Base-by-base conservation (phyloP, 1,140 invertebrate genomes). In the Plutomurus gul region DNA sequence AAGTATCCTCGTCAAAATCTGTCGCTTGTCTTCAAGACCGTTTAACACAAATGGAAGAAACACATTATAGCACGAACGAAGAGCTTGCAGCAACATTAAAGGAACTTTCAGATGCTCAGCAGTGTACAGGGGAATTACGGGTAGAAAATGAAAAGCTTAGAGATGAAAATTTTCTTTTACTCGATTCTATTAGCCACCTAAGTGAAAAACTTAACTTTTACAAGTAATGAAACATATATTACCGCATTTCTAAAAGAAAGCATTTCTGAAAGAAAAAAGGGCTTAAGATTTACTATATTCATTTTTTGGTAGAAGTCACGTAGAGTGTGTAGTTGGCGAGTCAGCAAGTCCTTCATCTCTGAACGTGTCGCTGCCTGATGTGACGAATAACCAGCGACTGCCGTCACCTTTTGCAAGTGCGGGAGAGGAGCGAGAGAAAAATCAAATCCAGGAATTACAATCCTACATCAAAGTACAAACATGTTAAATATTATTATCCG, bases 21-120 rank as follows among this genome's bases (percentile, higher is more conserved):
- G 94, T 97, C 74, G 94, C 95, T 2, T 96, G 95, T 87, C 88
- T 97, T 43, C 95, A 97, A 86, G 95, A 97, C 85, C 91, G 94
- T 84, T 96, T 97, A 82, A 89, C 95, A 83, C 95, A 97, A 87
- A 94, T 95, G 93, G 93, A 94, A 85, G 93, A 95, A 86, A 93
- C 92, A 18, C 93, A 94, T 85, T 93, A 94, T 85, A 92, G 90
- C 90, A 97, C 96, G n/a, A 96, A 94, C 85, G 96, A 98, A 87
- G 96, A 98, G 87, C 88, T 98, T 0, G 95, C 97, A 87, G 96
- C 96, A 0, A 97, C 96, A 0, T 88, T 97, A 47, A 95, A 96
- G 84, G 96, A 97, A 87, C 87, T 97, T 74, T 93, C 94, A 39
- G 96, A 97, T 86, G 88, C 97, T 37, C 95, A 89, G 33, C 94